Conservation (phyloP, 2,888 invertebrate species). For the Plutella xylostella region DNA sequence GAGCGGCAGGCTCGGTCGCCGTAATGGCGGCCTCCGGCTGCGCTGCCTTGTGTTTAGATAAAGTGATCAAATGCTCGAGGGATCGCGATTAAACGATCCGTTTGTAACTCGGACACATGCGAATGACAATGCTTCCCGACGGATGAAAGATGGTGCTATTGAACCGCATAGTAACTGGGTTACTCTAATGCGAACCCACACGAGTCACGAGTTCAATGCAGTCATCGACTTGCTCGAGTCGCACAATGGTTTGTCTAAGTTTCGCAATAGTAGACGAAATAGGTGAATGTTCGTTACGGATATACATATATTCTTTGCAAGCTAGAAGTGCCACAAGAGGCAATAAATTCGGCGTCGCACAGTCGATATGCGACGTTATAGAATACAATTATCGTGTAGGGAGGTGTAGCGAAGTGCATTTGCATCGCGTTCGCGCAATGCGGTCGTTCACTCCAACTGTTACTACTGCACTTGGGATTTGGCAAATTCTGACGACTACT, state of each 20-base stretch:
- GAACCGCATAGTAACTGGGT: background rate
- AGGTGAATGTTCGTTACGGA: slow-evolving; percentile 1
- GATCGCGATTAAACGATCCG: background rate
- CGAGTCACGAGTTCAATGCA: background rate
- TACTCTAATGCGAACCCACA: background rate
- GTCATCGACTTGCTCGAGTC: background rate
- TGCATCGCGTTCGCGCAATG: background rate
- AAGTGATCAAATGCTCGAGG: background rate
- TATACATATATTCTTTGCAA: too few relatives aligned
- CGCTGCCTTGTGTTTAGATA: background rate
- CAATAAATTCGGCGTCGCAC: slow-evolving; percentile 2
- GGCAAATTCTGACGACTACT: too few relatives aligned
- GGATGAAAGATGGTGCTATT: background rate
- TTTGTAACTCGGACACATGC: background rate
- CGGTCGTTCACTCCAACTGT: slow-evolving; percentile 7
- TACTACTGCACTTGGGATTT: background rate
- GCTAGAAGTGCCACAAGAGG: background rate
- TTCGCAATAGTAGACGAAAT: background rate
- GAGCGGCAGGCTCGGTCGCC: background rate
- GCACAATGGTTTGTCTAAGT: background rate
- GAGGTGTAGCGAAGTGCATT: background rate
- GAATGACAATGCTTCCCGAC: background rate
- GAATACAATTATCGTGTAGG: background rate
- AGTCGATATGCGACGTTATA: background rate
- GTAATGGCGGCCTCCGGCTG: background rate